phyloP scores from a whole-genome alignment of 2,797 vertebrate genomes.

The Trichosurus vulpecula region DNA sequence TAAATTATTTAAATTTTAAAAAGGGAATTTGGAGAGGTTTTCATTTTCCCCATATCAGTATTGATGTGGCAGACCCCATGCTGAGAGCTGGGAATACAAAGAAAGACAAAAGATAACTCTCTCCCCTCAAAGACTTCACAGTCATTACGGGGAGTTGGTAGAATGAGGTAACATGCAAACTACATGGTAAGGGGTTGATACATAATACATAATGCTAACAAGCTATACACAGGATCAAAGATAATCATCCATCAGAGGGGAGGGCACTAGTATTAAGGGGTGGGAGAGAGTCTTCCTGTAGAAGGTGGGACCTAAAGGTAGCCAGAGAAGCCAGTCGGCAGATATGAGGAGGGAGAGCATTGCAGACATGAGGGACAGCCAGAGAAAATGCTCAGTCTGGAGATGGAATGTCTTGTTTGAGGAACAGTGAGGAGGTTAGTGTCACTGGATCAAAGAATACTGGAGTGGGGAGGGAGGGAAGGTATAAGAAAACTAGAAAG shows the following conservation, averaged over 20 bases:
- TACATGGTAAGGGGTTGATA: not conserved
- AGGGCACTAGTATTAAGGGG: not conserved
- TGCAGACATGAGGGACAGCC: not conserved
- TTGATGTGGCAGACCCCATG: not conserved
- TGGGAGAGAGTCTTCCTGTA: not conserved
- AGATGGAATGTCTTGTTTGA: not conserved
- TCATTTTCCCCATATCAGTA: not conserved
- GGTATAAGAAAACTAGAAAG: not conserved
- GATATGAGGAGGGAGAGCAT: not conserved
- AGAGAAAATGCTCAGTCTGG: not conserved
- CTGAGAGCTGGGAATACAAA: not conserved
- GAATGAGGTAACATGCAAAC: not conserved
- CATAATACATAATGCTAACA: not conserved
- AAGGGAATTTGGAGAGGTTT: not conserved
- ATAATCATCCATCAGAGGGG: not conserved
- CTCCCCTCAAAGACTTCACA: not conserved
- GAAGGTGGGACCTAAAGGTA: not conserved
- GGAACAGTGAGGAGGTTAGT: not conserved
- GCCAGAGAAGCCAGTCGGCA: not conserved
- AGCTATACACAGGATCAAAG: not conserved
- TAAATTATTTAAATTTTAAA: not conserved
- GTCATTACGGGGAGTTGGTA: not conserved
- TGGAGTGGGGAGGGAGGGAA: not conserved
- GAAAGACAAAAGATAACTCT: not conserved
- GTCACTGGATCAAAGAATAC: not conserved